Conservation (phyloP, 2,888 invertebrate species). For the Zaprionus obscuricornis region DNA sequence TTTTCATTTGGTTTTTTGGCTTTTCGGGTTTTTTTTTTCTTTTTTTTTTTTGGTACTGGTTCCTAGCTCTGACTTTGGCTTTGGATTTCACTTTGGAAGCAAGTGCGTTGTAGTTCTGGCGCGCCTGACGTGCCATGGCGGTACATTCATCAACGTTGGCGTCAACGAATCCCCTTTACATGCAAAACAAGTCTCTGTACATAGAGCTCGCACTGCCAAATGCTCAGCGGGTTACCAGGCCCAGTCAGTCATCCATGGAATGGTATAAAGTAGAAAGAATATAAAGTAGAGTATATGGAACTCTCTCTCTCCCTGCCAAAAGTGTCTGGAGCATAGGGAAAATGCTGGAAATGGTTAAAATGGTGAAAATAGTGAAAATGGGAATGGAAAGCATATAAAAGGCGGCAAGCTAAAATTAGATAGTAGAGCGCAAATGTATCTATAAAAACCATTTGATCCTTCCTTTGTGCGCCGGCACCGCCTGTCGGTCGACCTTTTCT, state of each 20-base stretch:
- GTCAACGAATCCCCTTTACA: slow-evolving; percentile 54
- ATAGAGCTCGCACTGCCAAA: slow-evolving; percentile 38
- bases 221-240: slow-evolving; percentile 48
- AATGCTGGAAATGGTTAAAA: background rate
- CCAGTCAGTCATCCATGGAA: slow-evolving; percentile 19
- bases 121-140: slow-evolving; percentile 10
- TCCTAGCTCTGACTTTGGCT: slow-evolving; percentile 5
- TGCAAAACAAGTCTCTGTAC: slow-evolving; percentile 51
- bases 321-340: too few species aligned
- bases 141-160: slow-evolving; percentile 69
- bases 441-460: slow-evolving; percentile 69
- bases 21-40: slow-evolving; percentile 21
- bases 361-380: background rate
- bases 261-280: background rate
- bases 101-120: slow-evolving; percentile 46
- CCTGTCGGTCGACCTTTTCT: slow-evolving; percentile 44
- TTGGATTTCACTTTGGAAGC: slow-evolving; percentile 19
- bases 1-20: slow-evolving; percentile 26
- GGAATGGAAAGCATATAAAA: slow-evolving; percentile 45
- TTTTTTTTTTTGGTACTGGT: background rate
- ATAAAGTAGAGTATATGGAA: too few species aligned
- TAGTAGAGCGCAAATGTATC: slow-evolving; percentile 51
- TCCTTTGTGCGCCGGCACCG: slow-evolving; percentile 45
- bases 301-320: too few species aligned
- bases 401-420: slow-evolving; percentile 64